Evolutionary conservation across 2,797 vertebrate species (phyloP), one percentile per base, ranked within the genome.

Genomic region (Oceanodroma leucorhoa): DNA sequence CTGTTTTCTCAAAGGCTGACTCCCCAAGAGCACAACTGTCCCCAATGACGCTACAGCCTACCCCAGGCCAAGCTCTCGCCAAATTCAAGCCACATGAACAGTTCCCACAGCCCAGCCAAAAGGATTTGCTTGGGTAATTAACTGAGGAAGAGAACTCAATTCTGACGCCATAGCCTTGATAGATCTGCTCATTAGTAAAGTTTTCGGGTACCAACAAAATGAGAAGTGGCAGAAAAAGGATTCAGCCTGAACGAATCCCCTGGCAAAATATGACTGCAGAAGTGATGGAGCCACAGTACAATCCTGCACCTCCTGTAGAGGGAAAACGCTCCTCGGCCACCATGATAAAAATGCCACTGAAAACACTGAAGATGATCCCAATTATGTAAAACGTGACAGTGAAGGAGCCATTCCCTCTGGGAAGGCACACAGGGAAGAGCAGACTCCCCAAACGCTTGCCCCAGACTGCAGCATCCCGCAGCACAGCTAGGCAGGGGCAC

Each of bases 351-450:
- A n/a, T 1, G 9, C 24, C 27, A 13, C 19, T 21, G 19, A 54
- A 58, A 61, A 43, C 46, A 26, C 6, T 3, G 36, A 62, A 8
- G 24, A 32, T 10, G 21, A 64, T 23, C 70, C 40, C 8, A 12
- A 5, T 36, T 51, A 14, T 1, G 21, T 11, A 10, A 32, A 60
- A 27, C 3, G 9, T 1, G 14, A 4, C 14, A 12, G 38, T 1
- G 5, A 58, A 58, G n/a, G 64, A 77, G 45, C 26, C 5, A 3
- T 34, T 70, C 57, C 43, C 62, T 6, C 55, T 21, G 24, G 70
- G n/a, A 62, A 38, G 27, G 27, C 46, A 61, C n/a, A 7, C 4
- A 7, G 51, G 51, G 45, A 57, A 41, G 10, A 46, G 22, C 3
- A 1, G 41, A 9, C 7, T 38, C 18, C 30, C 32, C 30, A 38